Base-by-base conservation (phyloP, 92 coral and sea anemone species). In the Zoanthus gigantus region DNA sequence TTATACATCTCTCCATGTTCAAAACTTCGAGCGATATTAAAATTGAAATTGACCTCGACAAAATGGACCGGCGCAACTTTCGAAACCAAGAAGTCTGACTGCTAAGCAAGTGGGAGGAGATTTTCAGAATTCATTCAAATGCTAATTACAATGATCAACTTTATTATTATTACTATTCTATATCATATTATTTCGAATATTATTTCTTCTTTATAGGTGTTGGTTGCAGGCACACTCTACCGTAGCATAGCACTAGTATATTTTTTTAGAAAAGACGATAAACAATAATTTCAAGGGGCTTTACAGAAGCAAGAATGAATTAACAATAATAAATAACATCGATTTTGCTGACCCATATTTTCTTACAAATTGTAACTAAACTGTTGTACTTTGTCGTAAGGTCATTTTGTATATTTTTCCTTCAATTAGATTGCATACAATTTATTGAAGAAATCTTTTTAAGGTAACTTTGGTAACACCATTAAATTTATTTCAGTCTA, bases 1-100 rank as follows among this genome's bases (percentile, higher is more conserved):
- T 84, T n/a, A 84, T 69, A 72, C 65, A 84, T 71, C 80, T 84
- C 56, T 50, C 56, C 56, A 50, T 50, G 9, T 50, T 50, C 56
- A 50, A 50, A 50, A 50, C 56, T 50, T 50, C 9, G 56, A 50
- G 56, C 58, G 73, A 68, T 29, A 68, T 14, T 28, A 68, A 23
- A 68, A 68, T 68, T 68, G 45, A 68, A 68, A 50, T 50, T 50
- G 5, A 68, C 73, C 42, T 29, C 28, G 23, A 68, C 73, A 68
- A 68, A 68, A 68, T 68, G 42, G 72, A 68, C 56, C 56, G 56
- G 7, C 56, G 23, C 7, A 68, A 68, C 73, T 68, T 68, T 68
- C 23, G 73, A 68, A 68, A 68, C 28, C 73, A 68, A 68, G 73
- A 68, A 68, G 73, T 68, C 34, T 68, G 73, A 68, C 73, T 67